Evolutionary conservation across 2,113 vertebrate species (phyloP).

Genomic region (Lagopus leucura): DNA sequence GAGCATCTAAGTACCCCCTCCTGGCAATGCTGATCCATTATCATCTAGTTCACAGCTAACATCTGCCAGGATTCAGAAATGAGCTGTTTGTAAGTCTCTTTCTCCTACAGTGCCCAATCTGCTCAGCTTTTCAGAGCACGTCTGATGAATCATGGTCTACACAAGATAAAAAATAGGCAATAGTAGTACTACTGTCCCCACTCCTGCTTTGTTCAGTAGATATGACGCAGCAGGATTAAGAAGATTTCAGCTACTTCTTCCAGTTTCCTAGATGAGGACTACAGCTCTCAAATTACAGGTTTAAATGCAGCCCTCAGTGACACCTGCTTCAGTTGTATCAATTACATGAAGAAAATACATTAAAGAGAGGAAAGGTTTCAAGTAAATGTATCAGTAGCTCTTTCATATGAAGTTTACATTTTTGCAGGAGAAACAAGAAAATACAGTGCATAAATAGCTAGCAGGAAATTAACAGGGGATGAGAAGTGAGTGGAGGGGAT

Average conservation of each 20-base stretch:
- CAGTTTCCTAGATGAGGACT: not conserved
- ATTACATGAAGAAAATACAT: not conserved
- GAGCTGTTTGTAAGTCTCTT: not conserved
- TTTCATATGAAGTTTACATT: not conserved
- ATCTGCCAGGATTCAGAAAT: constrained; percentile 6
- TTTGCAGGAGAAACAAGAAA: not conserved
- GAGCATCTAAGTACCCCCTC: not conserved
- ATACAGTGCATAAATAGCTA: not conserved
- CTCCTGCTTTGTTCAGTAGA: not conserved
- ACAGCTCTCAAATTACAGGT: not conserved
- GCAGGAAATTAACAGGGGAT: constrained; percentile 16
- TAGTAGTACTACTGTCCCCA: not conserved
- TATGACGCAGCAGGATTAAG: not conserved
- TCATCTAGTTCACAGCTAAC: not conserved
- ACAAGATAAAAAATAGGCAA: not conserved
- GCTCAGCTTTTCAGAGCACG: not conserved
- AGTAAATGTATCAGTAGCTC: not conserved
- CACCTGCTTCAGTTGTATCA: not conserved
- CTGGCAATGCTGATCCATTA: not conserved
- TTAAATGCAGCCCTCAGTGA: not conserved
- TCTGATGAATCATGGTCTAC: not conserved
- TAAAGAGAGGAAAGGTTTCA: not conserved
- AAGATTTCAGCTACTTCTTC: not conserved
- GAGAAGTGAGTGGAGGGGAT: not conserved
- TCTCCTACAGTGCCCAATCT: not conserved